A percentile compares a stretch with the other conserved stretches of the same genome.
Evolutionary conservation across 2,888 invertebrate species (phyloP).

Genomic region (Cristatella mucedo): DNA sequence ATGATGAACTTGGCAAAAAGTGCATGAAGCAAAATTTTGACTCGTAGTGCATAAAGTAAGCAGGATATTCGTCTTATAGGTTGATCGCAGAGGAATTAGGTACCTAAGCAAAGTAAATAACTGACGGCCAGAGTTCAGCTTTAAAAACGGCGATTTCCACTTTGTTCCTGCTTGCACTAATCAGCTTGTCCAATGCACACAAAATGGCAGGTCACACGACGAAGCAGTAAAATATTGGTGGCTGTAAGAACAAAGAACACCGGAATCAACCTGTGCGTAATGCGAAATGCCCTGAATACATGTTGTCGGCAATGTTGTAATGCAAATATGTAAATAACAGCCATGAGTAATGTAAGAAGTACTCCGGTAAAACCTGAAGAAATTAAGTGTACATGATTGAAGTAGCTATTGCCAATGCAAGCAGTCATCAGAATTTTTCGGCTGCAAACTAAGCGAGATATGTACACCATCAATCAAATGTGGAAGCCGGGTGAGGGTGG

Average conservation of each 20-base stretch:
- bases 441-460: no score
- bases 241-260: conserved; percentile 45
- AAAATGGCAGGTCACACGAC: conserved; percentile 45
- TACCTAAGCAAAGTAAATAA: no score
- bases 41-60: no score
- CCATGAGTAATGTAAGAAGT: conserved; percentile 41
- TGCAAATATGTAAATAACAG: conserved; percentile 44
- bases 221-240: conserved; percentile 45
- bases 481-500: no score
- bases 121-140: conserved; percentile 46
- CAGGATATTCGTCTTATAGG: no score
- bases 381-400: no score
- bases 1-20: no score
- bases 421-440: no score
- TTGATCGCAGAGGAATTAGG: no score
- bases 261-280: conserved; percentile 46
- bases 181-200: conserved; percentile 44
- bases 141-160: conserved; percentile 45
- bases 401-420: no score
- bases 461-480: no score
- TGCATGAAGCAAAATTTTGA: no score
- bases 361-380: conserved; percentile 43
- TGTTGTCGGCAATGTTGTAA: conserved; percentile 42
- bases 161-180: conserved; percentile 45
- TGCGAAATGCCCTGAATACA: conserved; percentile 47